A percentile compares a stretch with the other conserved stretches of the same genome.
These are phyloP conservation scores for Orthosia incerta DNA, from an alignment of 2,888 invertebrate species.

Conservation along the genomic window DNA sequence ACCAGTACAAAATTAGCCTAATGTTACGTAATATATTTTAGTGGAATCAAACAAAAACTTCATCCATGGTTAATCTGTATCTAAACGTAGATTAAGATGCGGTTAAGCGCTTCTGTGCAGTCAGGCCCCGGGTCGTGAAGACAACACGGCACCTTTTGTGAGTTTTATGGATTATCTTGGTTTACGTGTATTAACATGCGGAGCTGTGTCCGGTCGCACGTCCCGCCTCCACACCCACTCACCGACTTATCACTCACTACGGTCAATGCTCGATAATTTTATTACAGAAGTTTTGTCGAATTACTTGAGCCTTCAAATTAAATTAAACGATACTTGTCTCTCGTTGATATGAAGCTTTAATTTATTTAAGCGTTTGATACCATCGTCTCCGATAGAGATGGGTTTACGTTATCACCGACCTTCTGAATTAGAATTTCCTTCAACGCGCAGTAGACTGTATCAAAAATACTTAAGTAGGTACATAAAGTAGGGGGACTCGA, in stretches of 20 bases:
- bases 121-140: conserved; percentile 79
- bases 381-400: conserved; percentile 53
- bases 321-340: conserved; percentile 88
- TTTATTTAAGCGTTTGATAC: conserved; percentile 68
- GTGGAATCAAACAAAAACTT: background rate
- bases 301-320: conserved; percentile 88
- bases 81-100: conserved; percentile 61
- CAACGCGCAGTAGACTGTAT: conserved; percentile 40
- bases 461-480: conserved; percentile 47
- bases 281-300: conserved; percentile 90
- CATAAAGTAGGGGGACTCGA: conserved; percentile 59
- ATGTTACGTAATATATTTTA: background rate
- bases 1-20: background rate
- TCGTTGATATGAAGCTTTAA: conserved; percentile 81
- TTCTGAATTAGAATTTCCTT: conserved; percentile 45
- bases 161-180: conserved; percentile 89
- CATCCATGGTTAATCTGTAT: conserved; percentile 15
- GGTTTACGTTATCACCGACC: conserved; percentile 50
- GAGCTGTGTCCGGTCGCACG: conserved; percentile 85
- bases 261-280: conserved; percentile 90
- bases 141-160: conserved; percentile 89
- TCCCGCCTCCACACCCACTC: conserved; percentile 78
- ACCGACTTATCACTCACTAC: conserved; percentile 79
- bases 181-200: conserved; percentile 88
- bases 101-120: conserved; percentile 69